A percentile compares a stretch with the other conserved stretches of the same genome.
Evolutionary conservation across 1,140 invertebrate genomes (phyloP).

Genomic region (Oscheius sp.): DNA sequence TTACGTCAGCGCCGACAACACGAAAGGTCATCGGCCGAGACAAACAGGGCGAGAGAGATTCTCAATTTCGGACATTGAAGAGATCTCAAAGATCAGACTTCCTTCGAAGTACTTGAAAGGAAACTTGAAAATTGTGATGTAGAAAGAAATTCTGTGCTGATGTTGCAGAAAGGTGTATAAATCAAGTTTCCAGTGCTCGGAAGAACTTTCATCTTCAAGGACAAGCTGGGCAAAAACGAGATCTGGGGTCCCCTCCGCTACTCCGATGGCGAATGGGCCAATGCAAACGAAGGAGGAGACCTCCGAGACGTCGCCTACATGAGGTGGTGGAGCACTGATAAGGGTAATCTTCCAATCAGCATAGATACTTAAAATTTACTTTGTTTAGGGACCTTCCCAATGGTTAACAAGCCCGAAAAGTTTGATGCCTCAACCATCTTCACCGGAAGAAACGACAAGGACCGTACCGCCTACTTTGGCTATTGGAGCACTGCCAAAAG

Average conservation of each 20-base stretch:
- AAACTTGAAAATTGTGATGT: no score
- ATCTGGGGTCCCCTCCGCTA: not conserved
- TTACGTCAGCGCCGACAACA: no score
- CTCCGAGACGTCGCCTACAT: not conserved
- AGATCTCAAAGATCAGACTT: no score
- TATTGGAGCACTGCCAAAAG: not conserved
- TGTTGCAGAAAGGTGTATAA: no score
- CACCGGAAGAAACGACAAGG: not conserved
- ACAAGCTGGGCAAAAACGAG: not conserved
- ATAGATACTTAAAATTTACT: not conserved
- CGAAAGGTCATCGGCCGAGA: no score
- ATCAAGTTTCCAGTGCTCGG: not conserved
- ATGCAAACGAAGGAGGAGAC: not conserved
- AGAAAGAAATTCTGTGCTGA: no score
- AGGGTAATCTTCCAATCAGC: not conserved
- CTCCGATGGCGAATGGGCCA: not conserved
- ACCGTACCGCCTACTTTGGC: slow-evolving; percentile 5
- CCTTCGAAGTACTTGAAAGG: no score
- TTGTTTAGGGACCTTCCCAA: not conserved
- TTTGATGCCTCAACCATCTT: not conserved
- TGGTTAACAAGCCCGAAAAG: not conserved
- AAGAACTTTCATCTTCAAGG: not conserved
- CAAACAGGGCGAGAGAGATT: no score
- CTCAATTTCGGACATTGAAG: no score
- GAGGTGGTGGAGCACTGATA: slow-evolving; percentile 3